Conservation (phyloP, 2,797 vertebrate genomes). For the Myotis vivesi region DNA sequence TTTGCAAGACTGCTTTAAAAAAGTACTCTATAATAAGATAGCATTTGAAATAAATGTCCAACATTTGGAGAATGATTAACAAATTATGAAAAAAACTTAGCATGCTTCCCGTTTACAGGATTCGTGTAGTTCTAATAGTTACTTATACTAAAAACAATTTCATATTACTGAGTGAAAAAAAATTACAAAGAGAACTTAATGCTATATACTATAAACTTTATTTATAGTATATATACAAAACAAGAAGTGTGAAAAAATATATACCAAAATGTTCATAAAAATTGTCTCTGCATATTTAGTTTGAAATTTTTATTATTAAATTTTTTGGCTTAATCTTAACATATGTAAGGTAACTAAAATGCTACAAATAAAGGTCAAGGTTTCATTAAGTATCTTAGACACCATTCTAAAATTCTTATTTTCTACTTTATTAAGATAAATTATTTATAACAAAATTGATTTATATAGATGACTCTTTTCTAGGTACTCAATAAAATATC, state of each 20-base stretch:
- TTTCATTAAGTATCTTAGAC: background rate
- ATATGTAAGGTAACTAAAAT: slow-evolving; percentile 32
- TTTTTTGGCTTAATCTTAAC: background rate
- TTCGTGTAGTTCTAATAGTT: background rate
- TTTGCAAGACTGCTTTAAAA: background rate
- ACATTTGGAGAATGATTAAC: background rate
- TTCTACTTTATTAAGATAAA: background rate
- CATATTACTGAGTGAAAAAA: background rate
- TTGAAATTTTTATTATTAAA: background rate
- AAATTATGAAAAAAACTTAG: background rate
- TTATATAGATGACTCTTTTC: background rate
- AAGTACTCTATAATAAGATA: slow-evolving; percentile 7
- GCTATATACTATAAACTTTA: background rate
- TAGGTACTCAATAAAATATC: background rate
- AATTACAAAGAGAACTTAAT: background rate
- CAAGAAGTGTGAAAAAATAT: background rate
- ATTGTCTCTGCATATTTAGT: background rate
- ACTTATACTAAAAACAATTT: background rate
- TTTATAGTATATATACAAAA: background rate
- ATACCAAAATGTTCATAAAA: background rate
- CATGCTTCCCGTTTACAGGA: background rate
- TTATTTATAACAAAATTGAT: background rate
- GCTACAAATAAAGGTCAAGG: background rate
- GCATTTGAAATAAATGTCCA: background rate
- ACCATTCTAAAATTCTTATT: background rate